Base-by-base conservation (phyloP, 2,113 vertebrate genomes). In the Chelonoidis abingdonii region DNA sequence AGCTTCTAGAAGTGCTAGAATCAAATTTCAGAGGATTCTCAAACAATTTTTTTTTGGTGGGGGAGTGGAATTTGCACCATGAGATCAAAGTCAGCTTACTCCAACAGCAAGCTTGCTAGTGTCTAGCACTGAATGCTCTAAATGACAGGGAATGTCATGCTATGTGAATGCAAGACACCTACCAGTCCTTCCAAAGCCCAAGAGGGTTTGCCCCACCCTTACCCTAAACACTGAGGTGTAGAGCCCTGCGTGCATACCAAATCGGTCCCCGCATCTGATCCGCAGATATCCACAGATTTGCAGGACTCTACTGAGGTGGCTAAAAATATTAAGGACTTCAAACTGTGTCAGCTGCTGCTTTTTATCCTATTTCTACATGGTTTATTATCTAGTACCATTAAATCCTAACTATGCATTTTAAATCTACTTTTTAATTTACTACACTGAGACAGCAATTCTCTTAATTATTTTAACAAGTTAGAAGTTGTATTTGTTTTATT, bases 1-100 rank as follows among this genome's bases (percentile, higher is more conserved):
- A 93, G 96, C 95, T 72, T 56, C 87, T 87, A 22, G 83, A 90
- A 29, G 4, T 69, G 90, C 81, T 90, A 95, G 86, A 65, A 24
- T 92, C 94, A 88, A 89, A 85, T 38, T 81, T 82, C 59, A 80
- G 24, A 50, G 75, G 89, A 92, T 90, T 86, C 89, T 93, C 92
- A 49, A 89, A 97, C 86, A 87, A 93, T 86, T 93, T 90, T 89
- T 95, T 94, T 79, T 92, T 96, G 95, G 95, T 93, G 89, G 84
- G 90, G 62, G 10, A 21, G 19, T 10, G 65, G 35, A 19, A 52
- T 53, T 97, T 94, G 93, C 93, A 92, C 90, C 90, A 86, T 2
- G 81, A 89, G 89, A 87, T 94, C 92, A 93, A 94, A 95, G 91
- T 91, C 95, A 85, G 52, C 86, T 94, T 89, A 53, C 96, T 95